Base-by-base conservation (phyloP, 2,888 invertebrate species). In the Heterodera filipjevi region DNA sequence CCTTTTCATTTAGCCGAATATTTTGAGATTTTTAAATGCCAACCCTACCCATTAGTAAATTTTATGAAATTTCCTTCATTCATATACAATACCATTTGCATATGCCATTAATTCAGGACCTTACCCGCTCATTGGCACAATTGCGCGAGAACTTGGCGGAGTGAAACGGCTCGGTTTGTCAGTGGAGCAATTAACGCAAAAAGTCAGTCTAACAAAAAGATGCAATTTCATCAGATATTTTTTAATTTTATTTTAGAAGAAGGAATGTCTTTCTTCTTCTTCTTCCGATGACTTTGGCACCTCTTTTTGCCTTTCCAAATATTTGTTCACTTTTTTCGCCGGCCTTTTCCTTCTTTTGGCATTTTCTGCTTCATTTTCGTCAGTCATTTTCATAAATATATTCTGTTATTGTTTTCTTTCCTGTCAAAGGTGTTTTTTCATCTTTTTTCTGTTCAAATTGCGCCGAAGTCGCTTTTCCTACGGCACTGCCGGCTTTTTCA, bases 41-140 rank as follows among this genome's bases (percentile, higher is more conserved):
- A n/a, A n/a, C n/a, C n/a, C n/a, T n/a, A n/a, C n/a, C n/a, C n/a
- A n/a, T n/a, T 16, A 46, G 49, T 66, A 27, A 49, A 19, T 70
- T 79, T 19, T 68, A 81, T 27, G 30, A 35, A 30, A 33, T 35
- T 39, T 59, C 8, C 8, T 59, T 59, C 27, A 0, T 27, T 53
- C 19, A 89, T 87, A 82, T 87, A 19, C 19, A 19, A 6, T 22
- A 53, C 16, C 22, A 19, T 14, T 19, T 53, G 33, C 14, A 84
- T 84, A 39, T n/a, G n/a, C n/a, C n/a, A 39, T 39, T 32, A 86
- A 86, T 33, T 81, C 82, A 30, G 88, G 87, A 10, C 79, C 83
- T 1, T 88, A 88, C 66, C 88, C 88, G 27, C 80, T 88, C 30
- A 88, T 88, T 77, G 81, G 83, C 39, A 83, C 84, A 6, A 88